Percentiles rank a stretch among this genome's conserved stretches.
Conservation (phyloP, 2,113 vertebrate genomes). For the Papio anubis region DNA sequence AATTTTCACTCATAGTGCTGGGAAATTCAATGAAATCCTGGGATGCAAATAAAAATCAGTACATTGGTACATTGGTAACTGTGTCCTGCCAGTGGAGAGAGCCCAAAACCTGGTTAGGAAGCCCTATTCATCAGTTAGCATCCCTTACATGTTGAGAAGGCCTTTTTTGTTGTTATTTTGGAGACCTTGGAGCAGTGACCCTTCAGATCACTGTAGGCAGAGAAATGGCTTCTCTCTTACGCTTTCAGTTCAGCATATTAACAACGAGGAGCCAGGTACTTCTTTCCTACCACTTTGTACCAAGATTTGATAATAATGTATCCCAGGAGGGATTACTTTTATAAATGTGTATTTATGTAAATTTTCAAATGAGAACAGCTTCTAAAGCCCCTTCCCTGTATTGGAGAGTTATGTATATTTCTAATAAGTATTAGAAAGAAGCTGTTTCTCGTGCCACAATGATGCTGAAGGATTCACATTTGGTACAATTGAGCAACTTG, state of each 20-base stretch:
- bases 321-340: slow-evolving; percentile 49
- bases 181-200: slow-evolving; percentile 19
- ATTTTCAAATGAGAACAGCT: slow-evolving; percentile 62
- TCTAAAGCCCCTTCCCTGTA: slow-evolving; percentile 51
- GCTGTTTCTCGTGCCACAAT: slow-evolving; percentile 74
- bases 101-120: not conserved
- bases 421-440: slow-evolving; percentile 71
- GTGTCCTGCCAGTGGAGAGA: not conserved
- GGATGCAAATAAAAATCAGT: slow-evolving; percentile 27
- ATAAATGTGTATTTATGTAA: slow-evolving; percentile 15
- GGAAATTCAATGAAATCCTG: slow-evolving; percentile 53
- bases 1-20: slow-evolving; percentile 56
- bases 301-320: not conserved
- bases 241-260: slow-evolving; percentile 38
- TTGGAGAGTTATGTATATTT: slow-evolving; percentile 60
- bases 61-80: slow-evolving; percentile 41
- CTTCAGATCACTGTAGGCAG: slow-evolving; percentile 9
- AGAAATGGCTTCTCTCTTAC: slow-evolving; percentile 43
- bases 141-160: slow-evolving; percentile 39
- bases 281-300: slow-evolving; percentile 21
- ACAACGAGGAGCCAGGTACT: slow-evolving; percentile 16
- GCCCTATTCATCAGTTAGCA: not conserved
- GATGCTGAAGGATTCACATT: slow-evolving; percentile 63
- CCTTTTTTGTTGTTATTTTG: not conserved
- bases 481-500: slow-evolving; percentile 47